phyloP scores from a whole-genome alignment of 64 coral and sea anemone genomes.

The Montipora foliosa region DNA sequence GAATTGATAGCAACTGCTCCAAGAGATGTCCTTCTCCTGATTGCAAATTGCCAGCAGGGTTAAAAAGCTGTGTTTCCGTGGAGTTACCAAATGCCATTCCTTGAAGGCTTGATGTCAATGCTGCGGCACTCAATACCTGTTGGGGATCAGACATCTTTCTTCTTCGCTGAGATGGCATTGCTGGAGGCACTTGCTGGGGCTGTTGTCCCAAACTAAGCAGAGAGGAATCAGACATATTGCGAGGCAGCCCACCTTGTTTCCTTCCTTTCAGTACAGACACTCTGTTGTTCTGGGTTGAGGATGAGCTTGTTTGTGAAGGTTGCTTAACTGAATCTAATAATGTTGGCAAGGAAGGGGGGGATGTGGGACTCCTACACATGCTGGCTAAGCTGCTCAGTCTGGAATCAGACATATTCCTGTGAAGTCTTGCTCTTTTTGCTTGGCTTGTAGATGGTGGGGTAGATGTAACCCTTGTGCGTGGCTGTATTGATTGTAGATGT shows the following conservation, averaged over 20 bases:
- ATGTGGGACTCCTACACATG: slow-evolving; percentile 53
- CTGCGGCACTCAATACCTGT: neutral
- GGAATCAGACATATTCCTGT: slow-evolving; percentile 96
- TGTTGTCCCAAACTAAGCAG: slow-evolving; percentile 58
- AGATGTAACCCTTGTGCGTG: slow-evolving; percentile 41
- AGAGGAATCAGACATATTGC: slow-evolving; percentile 95
- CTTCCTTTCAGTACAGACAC: slow-evolving; percentile 15
- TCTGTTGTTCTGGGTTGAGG: slow-evolving; percentile 9
- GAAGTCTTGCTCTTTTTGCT: slow-evolving; percentile 76
- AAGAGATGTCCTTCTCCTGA: neutral
- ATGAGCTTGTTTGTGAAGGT: slow-evolving; percentile 15
- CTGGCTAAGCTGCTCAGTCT: slow-evolving; percentile 69
- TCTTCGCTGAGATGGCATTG: neutral
- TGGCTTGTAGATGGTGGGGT: slow-evolving; percentile 31
- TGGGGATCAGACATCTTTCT: slow-evolving; percentile 42
- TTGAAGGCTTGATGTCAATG: neutral
- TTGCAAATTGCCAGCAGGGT: neutral
- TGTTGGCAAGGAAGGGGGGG: slow-evolving; percentile 11
- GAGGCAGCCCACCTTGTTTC: slow-evolving; percentile 74
- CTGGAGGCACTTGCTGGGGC: slow-evolving; percentile 13
- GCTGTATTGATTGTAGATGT: slow-evolving; percentile 84
- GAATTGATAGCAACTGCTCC: slow-evolving; percentile 28
- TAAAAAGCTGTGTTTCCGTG: slow-evolving; percentile 2
- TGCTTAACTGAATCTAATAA: slow-evolving; percentile 6
- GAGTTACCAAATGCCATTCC: neutral